Evolutionary conservation across 2,888 invertebrate genomes (phyloP), one percentile per base, ranked within the genome.

Genomic region (Diploptera punctata): DNA sequence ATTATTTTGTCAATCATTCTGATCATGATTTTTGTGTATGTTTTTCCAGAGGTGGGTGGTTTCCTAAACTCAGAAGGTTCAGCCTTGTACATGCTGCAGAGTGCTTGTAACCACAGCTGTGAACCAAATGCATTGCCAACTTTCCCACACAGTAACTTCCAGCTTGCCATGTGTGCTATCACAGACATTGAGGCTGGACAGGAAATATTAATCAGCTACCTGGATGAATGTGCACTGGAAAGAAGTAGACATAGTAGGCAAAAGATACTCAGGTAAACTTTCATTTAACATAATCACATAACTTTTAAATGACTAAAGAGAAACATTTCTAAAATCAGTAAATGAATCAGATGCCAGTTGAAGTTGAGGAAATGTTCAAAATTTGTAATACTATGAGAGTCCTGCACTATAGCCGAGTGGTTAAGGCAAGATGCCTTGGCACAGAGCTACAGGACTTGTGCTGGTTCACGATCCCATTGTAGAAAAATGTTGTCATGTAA

Each of bases 41-140:
- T n/a, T n/a, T 73, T 73, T 73, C 13, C 74, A 83, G 82, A 79
- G 81, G 85, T 84, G 0, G 94, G 93, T 3, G 88, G 90, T 75
- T 98, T 97, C 82, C 83, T 97, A 19, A 94, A 97, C 82, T 94
- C 92, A 76, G 98, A 98, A 86, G 98, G 98, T 0, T 94, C 95
- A 0, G 98, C 94, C 0, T 84, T 98, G 0, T 98, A 92, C 82
- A 82, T 86, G 26, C 80, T 93, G n/a, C 97, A 98, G 81, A 96
- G 97, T 80, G 87, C 92, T 54, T 91, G 93, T 77, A 98, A 98
- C 84, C 98, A 98, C 83, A 97, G 94, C 78, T 98, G 98, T 80
- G 82, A 86, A 0, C 97, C 98, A 0, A 98, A 97, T 82, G 95
- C 96, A 0, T 90, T 93, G 80, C 90, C 93, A 0, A 89, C 91